Conservation (phyloP, 2,113 vertebrate species). For the Rhipidura dahli region DNA sequence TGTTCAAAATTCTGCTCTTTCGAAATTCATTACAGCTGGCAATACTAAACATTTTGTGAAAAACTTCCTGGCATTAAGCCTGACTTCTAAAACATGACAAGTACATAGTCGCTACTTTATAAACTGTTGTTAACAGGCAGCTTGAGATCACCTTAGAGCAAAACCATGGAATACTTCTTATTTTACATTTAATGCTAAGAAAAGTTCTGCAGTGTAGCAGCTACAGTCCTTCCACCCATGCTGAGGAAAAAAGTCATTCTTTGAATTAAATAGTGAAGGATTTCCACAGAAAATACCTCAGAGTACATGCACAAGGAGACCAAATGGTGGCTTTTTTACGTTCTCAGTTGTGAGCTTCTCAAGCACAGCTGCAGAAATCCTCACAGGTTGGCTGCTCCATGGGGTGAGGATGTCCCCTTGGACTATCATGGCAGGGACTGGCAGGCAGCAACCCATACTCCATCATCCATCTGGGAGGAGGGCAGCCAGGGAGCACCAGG, state of each 20-base stretch:
- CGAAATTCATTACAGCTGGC: background rate
- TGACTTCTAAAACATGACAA: background rate
- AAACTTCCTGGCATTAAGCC: background rate
- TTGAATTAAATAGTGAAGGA: background rate
- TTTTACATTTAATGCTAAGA: background rate
- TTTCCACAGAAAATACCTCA: background rate
- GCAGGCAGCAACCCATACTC: background rate
- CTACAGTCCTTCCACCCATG: background rate
- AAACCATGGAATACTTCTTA: background rate
- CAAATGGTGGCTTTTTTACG: background rate
- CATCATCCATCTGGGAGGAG: accelerated
- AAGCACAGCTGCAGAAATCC: background rate
- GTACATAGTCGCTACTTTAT: background rate
- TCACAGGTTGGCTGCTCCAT: background rate
- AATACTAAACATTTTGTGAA: background rate
- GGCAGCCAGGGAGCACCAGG: accelerated
- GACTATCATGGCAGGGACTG: background rate
- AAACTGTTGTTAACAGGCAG: background rate
- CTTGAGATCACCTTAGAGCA: background rate
- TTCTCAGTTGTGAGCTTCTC: background rate
- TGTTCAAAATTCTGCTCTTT: background rate
- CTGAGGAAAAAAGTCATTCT: background rate
- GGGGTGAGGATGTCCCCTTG: accelerated
- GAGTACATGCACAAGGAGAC: accelerated
- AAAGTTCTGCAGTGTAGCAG: background rate